These are phyloP conservation scores for Callospermophilus lateralis DNA, from an alignment of 2,113 vertebrate genomes.

Conservation along the genomic window DNA sequence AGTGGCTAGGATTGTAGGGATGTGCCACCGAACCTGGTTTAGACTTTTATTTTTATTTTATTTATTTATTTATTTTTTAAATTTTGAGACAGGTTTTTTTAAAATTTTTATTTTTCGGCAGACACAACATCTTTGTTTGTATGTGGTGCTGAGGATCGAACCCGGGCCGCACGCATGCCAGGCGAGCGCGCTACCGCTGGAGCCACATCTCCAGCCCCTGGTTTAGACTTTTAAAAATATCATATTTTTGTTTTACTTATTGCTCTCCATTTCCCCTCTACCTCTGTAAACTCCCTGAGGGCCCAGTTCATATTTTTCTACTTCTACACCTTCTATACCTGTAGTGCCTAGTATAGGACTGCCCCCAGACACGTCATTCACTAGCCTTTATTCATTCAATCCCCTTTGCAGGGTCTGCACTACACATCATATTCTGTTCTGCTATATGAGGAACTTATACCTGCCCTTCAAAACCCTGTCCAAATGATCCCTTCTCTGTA, in stretches of 20 bases:
- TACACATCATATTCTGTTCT: not conserved
- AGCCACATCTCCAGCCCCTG: too few species aligned
- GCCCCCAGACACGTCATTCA: not conserved
- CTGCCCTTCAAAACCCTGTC: not conserved
- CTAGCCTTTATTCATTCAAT: not conserved
- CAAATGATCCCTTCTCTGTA: conserved; percentile 8
- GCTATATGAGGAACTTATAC: conserved; percentile 32
- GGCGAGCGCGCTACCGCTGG: too few species aligned
- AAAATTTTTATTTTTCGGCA: too few species aligned
- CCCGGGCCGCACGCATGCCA: too few species aligned
- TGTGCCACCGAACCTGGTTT: too few species aligned
- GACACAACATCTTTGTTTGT: too few species aligned
- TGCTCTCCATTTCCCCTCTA: not conserved
- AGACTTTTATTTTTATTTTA: conserved; percentile 30
- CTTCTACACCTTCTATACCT: not conserved
- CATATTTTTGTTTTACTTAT: conserved; percentile 29
- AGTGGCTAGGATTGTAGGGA: too few species aligned
- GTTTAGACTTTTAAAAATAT: not conserved
- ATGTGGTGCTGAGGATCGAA: too few species aligned
- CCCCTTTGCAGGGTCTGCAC: not conserved
- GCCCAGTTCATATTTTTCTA: not conserved
- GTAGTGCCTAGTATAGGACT: not conserved
- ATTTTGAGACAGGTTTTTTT: too few species aligned
- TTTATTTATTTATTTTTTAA: too few species aligned
- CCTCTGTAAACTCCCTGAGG: not conserved